These are phyloP conservation scores for Cantharis nigra DNA, from an alignment of 2,888 invertebrate species.

Conservation along the genomic window DNA sequence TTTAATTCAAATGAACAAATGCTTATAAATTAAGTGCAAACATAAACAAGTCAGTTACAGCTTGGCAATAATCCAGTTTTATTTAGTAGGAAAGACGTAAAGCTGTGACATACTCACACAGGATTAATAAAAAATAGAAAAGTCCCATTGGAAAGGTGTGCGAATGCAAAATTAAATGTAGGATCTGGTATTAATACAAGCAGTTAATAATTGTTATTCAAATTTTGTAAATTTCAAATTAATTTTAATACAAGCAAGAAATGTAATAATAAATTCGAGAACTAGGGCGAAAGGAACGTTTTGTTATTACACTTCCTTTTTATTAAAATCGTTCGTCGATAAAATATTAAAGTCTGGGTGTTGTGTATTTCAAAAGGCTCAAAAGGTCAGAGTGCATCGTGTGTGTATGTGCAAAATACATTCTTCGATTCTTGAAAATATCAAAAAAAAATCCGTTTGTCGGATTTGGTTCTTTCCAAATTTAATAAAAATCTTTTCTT, in stretches of 20 bases:
- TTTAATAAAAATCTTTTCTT: not conserved
- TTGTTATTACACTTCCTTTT: not conserved
- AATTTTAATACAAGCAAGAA: not conserved
- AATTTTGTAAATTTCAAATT: not conserved
- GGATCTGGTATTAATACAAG: not conserved
- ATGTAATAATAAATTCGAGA: not conserved
- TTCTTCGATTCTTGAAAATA: not conserved
- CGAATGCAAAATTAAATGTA: not conserved
- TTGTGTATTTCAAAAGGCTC: not conserved
- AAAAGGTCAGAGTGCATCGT: not conserved
- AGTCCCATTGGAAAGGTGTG: not conserved
- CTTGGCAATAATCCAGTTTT: not conserved
- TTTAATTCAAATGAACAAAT: not conserved
- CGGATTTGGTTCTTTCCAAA: not conserved
- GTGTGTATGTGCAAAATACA: not conserved
- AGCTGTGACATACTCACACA: not conserved
- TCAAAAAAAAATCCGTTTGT: not conserved
- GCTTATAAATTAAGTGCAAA: conserved; percentile 1
- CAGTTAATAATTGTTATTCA: not conserved
- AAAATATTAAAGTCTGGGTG: not conserved
- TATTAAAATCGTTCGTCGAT: not conserved
- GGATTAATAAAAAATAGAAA: not conserved
- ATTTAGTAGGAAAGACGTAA: not conserved
- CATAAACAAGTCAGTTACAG: not conserved
- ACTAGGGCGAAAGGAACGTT: not conserved